Percentiles rank a stretch among this genome's conserved stretches.
Evolutionary conservation across 2,797 vertebrate genomes (phyloP).

Genomic region (Naso thynnoides): DNA sequence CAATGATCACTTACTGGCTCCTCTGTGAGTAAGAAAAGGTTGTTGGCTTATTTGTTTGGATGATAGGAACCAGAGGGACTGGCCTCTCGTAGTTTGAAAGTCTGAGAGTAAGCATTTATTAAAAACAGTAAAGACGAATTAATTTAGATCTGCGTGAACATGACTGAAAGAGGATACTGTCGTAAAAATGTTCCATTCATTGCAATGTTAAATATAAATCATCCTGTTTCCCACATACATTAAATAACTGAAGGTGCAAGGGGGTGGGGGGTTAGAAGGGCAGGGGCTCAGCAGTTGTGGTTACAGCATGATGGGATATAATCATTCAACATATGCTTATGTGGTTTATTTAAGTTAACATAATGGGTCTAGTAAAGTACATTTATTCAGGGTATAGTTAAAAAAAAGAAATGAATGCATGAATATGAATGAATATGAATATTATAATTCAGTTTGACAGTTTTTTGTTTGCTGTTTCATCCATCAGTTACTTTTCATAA

Average conservation of each 20-base stretch:
- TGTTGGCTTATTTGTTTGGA: slow-evolving; percentile 36
- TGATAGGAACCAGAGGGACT: slow-evolving; percentile 11
- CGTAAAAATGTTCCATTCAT: slow-evolving; percentile 7
- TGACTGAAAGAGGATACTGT: too few species aligned
- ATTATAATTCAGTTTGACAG: too few species aligned
- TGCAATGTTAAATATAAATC: slow-evolving; percentile 3
- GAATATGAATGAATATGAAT: background rate
- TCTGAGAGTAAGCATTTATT: slow-evolving; percentile 27
- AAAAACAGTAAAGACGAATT: slow-evolving; percentile 10
- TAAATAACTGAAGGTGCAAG: background rate
- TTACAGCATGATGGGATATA: background rate
- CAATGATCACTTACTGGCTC: slow-evolving; percentile 48
- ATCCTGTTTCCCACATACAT: background rate
- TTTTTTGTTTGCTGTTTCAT: background rate
- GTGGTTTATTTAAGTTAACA: background rate
- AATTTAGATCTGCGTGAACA: background rate
- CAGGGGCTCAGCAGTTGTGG: background rate
- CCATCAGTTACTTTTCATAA: background rate
- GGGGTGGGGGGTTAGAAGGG: background rate
- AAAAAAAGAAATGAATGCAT: background rate
- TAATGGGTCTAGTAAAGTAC: background rate
- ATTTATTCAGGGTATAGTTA: background rate
- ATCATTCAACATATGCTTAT: background rate
- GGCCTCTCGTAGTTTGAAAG: slow-evolving; percentile 27
- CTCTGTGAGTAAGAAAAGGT: slow-evolving; percentile 31